These are phyloP conservation scores for Stegophylla sp. DNA, from an alignment of 2,888 invertebrate genomes.

Conservation along the genomic window DNA sequence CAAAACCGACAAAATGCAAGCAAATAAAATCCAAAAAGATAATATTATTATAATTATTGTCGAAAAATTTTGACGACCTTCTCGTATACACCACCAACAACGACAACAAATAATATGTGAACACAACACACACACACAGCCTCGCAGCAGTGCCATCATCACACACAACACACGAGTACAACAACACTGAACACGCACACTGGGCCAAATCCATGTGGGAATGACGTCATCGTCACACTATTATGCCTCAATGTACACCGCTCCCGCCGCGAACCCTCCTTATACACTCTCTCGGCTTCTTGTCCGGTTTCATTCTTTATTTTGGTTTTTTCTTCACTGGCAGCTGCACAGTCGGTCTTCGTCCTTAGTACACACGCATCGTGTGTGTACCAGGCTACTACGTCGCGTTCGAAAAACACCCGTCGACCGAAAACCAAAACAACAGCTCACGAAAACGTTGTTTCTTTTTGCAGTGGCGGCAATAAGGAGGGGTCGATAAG, in stretches of 20 bases:
- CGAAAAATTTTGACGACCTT: too few relatives aligned
- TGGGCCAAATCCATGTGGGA: slow-evolving; percentile 27
- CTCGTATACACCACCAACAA: too few relatives aligned
- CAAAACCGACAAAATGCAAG: too few relatives aligned
- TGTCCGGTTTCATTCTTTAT: neutral
- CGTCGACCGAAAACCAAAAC: too few relatives aligned
- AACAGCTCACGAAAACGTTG: too few relatives aligned
- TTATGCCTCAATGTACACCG: neutral
- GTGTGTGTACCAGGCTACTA: too few relatives aligned
- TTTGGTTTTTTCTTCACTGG: neutral
- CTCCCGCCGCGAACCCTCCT: neutral
- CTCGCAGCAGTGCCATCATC: neutral
- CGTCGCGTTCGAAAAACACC: too few relatives aligned
- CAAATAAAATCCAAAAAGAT: too few relatives aligned
- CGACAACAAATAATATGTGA: neutral
- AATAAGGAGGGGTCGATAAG: too few relatives aligned
- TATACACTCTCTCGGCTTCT: neutral
- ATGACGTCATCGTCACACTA: slow-evolving; percentile 4
- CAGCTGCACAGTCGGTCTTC: neutral
- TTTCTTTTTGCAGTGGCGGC: too few relatives aligned
- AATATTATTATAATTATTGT: neutral
- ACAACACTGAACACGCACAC: neutral
- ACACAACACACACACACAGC: neutral
- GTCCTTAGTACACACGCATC: too few relatives aligned
- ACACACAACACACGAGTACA: neutral